Base-by-base conservation (phyloP, 2,113 vertebrate genomes). In the Campylorhamphus procurvoides region DNA sequence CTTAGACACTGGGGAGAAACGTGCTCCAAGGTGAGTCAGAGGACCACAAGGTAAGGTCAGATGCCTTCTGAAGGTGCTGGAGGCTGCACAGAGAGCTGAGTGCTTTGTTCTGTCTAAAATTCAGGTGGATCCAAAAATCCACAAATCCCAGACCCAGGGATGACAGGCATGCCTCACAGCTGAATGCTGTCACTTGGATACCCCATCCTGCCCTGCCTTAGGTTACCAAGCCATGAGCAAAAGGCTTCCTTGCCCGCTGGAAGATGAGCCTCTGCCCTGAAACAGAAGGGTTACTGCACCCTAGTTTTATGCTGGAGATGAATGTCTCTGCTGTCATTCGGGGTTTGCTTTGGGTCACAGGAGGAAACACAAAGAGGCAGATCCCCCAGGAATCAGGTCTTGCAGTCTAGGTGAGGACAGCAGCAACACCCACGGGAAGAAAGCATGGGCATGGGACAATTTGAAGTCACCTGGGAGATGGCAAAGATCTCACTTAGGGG, bases 11-110 rank as follows among this genome's bases (percentile, higher is more conserved):
- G 0, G 0, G 12, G 10, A 73, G 28, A 75, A 14, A n/a, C 18
- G 10, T 74, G 56, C 6, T 39, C 13, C 0, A 2, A 44, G 59
- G 42, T 66, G 19, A 91, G 46, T 53, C n/a, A 69, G 14, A 11
- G 31, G 22, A 81, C 18, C 37, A 84, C 0, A 0, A 15, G 6
- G 2, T 76, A 33, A 89, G 19, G 12, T 6, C 23, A 72, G 39
- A 23, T 58, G 58, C 35, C 19, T 73, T n/a, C 14, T 46, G 18
- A 46, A 56, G 33, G 33, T 5, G 9, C 28, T 50, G 50, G 59
- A 17, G 7, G 7, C 19, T 62, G 49, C 29, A 56, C 3, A 73
- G 42, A 40, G 19, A 64, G 29, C 39, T 25, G 35, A 68, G 15
- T 16, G 7, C 24, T 94, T 84, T 80, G 8, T 66, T 31, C 35